Percentiles rank a stretch among this genome's conserved stretches.
These are phyloP conservation scores for Brotula barbata DNA, from an alignment of 2,797 vertebrate genomes.

Conservation along the genomic window DNA sequence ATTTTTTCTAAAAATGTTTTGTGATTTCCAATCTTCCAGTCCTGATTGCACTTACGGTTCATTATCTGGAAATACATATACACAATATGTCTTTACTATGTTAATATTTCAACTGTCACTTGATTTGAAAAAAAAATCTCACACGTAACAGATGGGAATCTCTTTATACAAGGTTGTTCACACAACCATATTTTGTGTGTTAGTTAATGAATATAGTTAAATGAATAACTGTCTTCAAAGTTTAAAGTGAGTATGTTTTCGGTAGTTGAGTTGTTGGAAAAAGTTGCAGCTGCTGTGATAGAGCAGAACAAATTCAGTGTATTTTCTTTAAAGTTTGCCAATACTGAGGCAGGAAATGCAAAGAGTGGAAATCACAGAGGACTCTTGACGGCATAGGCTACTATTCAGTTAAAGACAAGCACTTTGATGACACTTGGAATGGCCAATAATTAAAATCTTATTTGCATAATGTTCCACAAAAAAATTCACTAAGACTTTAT, in stretches of 20 bases:
- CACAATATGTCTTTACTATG: no score
- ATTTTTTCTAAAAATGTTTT: no score
- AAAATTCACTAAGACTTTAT: conserved; percentile 66
- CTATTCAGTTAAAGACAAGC: conserved; percentile 54
- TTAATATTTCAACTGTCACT: no score
- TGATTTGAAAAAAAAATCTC: no score
- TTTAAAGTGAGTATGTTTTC: no score
- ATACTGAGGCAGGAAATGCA: conserved; percentile 16
- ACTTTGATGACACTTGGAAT: conserved; percentile 71
- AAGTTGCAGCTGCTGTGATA: no score
- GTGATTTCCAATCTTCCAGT: no score
- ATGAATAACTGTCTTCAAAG: conserved; percentile 10
- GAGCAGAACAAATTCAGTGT: conserved; percentile 37
- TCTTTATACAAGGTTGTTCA: not conserved
- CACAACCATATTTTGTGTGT: not conserved
- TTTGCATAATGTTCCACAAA: conserved; percentile 77
- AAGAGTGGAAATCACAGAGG: conserved; percentile 39
- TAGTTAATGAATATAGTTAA: conserved; percentile 19
- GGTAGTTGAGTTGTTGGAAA: no score
- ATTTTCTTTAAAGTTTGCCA: conserved; percentile 11
- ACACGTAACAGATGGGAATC: no score
- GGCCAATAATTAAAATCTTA: conserved; percentile 74
- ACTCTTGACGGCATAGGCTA: conserved; percentile 28
- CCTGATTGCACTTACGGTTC: no score
- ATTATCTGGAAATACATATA: no score